Evolutionary conservation across 1,140 invertebrate genomes (phyloP).

Genomic region (Drosophila bifasciata): DNA sequence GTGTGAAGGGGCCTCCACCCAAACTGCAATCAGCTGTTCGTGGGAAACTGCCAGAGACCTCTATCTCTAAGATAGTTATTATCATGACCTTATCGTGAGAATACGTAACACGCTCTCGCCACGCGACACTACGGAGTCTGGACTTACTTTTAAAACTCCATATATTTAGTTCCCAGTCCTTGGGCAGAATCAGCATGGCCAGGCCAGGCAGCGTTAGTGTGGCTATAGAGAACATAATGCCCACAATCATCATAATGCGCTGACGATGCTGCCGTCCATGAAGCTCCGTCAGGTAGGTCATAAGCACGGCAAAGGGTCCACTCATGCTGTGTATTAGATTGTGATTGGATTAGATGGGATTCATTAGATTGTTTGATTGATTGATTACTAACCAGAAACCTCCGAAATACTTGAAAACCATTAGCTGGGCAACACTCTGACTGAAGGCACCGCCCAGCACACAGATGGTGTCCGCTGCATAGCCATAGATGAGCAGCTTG

Average conservation of each 20-base stretch:
- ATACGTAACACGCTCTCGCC: slow-evolving; percentile 11
- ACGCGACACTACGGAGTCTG: not conserved
- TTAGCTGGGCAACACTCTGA: slow-evolving; percentile 88
- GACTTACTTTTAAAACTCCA: slow-evolving; percentile 66
- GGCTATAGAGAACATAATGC: slow-evolving; percentile 87
- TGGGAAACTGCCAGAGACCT: no score
- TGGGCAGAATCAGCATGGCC: slow-evolving; percentile 85
- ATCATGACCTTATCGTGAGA: not conserved
- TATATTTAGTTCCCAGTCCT: slow-evolving; percentile 61
- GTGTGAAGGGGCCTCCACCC: not conserved
- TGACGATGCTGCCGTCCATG: slow-evolving; percentile 87
- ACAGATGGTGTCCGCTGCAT: slow-evolving; percentile 88
- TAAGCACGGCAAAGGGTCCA: slow-evolving; percentile 89
- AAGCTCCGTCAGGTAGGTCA: slow-evolving; percentile 89
- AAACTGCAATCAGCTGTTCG: no score
- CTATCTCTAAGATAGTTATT: not conserved
- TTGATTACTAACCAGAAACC: slow-evolving; percentile 94
- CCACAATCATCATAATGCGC: slow-evolving; percentile 87
- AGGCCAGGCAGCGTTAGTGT: slow-evolving; percentile 85
- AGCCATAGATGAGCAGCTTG: slow-evolving; percentile 89
- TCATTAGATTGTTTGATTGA: no score
- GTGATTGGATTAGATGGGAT: not conserved
- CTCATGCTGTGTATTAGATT: slow-evolving; percentile 86
- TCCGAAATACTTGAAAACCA: slow-evolving; percentile 89
- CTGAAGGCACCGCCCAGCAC: slow-evolving; percentile 88